Evolutionary conservation across 1,140 invertebrate species (phyloP), one percentile per base, ranked within the genome.

Genomic region (Periplaneta americana): DNA sequence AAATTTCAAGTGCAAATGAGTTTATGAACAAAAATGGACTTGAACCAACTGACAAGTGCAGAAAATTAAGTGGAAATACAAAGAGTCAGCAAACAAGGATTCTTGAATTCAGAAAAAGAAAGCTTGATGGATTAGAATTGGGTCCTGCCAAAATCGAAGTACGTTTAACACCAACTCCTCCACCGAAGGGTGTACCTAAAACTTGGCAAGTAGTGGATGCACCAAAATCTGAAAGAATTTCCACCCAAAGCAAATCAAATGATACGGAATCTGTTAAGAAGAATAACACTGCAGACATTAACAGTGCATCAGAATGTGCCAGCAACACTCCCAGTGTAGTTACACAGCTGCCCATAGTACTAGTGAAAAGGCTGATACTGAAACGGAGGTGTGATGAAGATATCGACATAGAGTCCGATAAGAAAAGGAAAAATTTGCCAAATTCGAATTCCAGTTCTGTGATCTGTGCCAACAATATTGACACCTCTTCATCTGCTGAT

Each of bases 101-200:
- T n/a, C 1, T 1, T 28, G 22, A 66, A 22, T 66, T 66, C 22
- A 66, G 28, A 8, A 28, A 66, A 6, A 28, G 28, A 66, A 11
- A n/a, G 28, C 8, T 66, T n/a, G 28, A n/a, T 31, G 66, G 76
- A 13, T 34, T 36, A 31, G 74, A 32, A 33, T 34, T 75, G 15
- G 35, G 80, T 36, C 80, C 66, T 15, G 74, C 34, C 1, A 81
- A 81, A 75, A 81, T 81, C 28, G 80, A 77, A 75, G 34, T 77
- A 15, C 74, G 74, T 28, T 10, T 77, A n/a, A 35, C 66, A 6
- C 48, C 79, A 33, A 39, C 13, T 22, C 18, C 35, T 8, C n/a
- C 76, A 39, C 31, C 78, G 34, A 28, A 18, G 37, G 48, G 48
- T n/a, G 6, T 9, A n/a, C 33, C 48, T 9, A 32, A 77, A 36